Evolutionary conservation across 2,113 vertebrate species (phyloP), one percentile per base, ranked within the genome.

Genomic region (Eubucco bourcierii): DNA sequence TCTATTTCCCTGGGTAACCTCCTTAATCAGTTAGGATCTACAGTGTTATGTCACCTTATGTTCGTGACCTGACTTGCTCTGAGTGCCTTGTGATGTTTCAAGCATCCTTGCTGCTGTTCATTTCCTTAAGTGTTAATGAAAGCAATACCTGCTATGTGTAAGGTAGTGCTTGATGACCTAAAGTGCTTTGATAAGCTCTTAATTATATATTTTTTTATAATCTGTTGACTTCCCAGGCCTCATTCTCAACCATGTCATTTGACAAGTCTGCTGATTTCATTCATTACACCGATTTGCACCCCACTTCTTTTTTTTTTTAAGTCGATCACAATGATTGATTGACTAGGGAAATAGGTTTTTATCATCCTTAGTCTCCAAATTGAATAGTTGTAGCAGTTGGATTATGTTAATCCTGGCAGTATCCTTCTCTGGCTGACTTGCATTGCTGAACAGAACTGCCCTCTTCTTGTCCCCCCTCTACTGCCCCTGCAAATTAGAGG

Each of bases 51-150:
- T 60, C 81, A 84, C 82, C 93, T 94, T 94, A 87, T 24, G 34
- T 56, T 93, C 90, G 90, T 60, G 63, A 44, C 90, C 91, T 60
- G 63, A 44, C 87, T 75, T 2, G 0, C 74, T 82, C 79, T 2
- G 1, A 92, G 80, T 50, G 67, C 53, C 76, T 89, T 59, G 52
- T n/a, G 50, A 63, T 88, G 73, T 47, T 87, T 96, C 88, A 92
- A 93, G 93, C 87, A 88, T 33, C 87, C 90, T 94, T 47, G 15
- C 28, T 65, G 76, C 82, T 95, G 77, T 92, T 95, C 91, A 95
- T 92, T 95, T 95, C 85, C 88, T 85, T 72, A 88, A 96, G 93
- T 95, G 70, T 93, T 86, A 88, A 85, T 91, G 67, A 71, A 94
- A 94, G 90, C 53, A 67, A 82, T 96, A 81, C 79, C 83, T 90